Conservation (phyloP, 2,888 invertebrate genomes). For the Limnephilus rhombicus region DNA sequence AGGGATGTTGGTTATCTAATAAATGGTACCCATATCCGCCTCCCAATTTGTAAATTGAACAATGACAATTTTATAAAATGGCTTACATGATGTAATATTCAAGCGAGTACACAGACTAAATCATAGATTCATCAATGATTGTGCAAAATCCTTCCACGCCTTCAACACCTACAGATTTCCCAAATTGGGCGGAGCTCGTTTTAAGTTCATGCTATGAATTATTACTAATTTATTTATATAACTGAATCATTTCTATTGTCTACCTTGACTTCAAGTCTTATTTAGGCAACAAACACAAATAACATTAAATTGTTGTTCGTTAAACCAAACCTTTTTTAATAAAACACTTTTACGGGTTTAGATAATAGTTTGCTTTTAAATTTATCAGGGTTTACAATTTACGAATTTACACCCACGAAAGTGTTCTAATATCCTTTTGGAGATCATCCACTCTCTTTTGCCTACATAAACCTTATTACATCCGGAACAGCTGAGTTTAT, state of each 20-base stretch:
- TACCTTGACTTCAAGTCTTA: background rate
- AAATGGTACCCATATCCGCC: too few species aligned
- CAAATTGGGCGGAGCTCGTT: background rate
- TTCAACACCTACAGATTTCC: background rate
- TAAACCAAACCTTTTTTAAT: too few species aligned
- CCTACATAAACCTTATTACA: too few species aligned
- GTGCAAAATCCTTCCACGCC: background rate
- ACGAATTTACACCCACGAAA: too few species aligned
- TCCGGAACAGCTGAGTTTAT: too few species aligned
- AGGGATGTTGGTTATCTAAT: too few species aligned
- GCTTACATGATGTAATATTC: background rate
- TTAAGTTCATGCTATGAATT: background rate
- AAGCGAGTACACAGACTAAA: background rate
- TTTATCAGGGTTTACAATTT: too few species aligned
- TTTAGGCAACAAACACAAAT: background rate
- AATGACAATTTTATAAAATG: background rate
- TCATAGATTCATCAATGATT: background rate
- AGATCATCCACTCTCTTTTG: too few species aligned
- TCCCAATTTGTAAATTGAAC: background rate
- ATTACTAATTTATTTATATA: background rate
- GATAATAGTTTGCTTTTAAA: too few species aligned
- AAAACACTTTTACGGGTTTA: too few species aligned
- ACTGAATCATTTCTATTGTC: background rate
- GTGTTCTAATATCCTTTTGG: too few species aligned
- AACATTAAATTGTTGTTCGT: too few species aligned